Conservation (phyloP, 2,888 invertebrate species). For the Euclidia mi region DNA sequence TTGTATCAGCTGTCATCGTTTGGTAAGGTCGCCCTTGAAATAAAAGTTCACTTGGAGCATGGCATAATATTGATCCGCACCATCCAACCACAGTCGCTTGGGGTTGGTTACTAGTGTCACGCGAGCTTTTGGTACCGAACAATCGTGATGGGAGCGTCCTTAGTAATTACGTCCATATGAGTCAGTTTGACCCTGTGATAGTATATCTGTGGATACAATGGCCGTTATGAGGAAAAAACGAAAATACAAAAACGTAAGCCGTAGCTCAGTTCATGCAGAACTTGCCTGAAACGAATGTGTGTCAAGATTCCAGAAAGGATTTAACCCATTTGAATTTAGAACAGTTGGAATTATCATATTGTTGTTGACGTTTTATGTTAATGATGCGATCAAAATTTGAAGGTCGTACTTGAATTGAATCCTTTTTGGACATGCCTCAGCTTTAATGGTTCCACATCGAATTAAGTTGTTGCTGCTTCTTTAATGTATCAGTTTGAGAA, state of each 20-base stretch:
- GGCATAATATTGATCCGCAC: constrained; percentile 72
- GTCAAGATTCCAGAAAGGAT: constrained; percentile 9
- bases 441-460: too few species aligned
- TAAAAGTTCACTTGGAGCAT: constrained; percentile 62
- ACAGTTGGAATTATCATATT: constrained; percentile 4
- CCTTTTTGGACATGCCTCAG: too few species aligned
- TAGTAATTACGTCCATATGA: constrained; percentile 43
- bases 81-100: constrained; percentile 54
- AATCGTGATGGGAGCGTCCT: constrained; percentile 70
- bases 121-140: constrained; percentile 72
- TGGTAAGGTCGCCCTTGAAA: constrained; percentile 65
- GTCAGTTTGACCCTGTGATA: constrained; percentile 30
- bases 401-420: background rate
- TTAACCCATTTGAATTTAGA: constrained; percentile 12
- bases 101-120: constrained; percentile 72
- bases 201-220: constrained; percentile 49
- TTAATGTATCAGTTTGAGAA: too few species aligned
- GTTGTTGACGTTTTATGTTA: constrained; percentile 6
- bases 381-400: background rate
- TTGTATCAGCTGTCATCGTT: constrained; percentile 40
- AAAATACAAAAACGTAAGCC: constrained; percentile 57
- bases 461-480: too few species aligned
- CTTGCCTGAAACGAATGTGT: constrained; percentile 11
- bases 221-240: constrained; percentile 57
- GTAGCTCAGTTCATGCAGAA: constrained; percentile 11